A percentile compares a stretch with the other conserved stretches of the same genome.
Conservation (phyloP, 2,888 invertebrate genomes). For the Hybos culiciformis region DNA sequence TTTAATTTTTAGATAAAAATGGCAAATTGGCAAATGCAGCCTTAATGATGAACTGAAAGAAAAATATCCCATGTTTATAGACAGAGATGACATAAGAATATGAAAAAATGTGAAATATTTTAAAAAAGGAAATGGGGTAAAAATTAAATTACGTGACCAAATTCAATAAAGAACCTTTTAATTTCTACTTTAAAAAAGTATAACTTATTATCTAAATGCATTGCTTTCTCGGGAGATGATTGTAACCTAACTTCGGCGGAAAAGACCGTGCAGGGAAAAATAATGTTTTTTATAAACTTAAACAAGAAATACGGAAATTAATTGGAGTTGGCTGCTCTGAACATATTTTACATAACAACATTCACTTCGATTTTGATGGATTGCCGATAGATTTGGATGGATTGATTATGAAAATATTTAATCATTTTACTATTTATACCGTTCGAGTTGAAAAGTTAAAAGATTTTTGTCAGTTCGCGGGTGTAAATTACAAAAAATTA, state of each 20-base stretch:
- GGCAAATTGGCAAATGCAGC: slow-evolving; percentile 1
- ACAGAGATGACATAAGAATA: neutral
- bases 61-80: neutral
- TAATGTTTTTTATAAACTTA: neutral
- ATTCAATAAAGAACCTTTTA: slow-evolving; percentile 6
- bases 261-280: neutral
- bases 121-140: slow-evolving; percentile 14
- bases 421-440: neutral
- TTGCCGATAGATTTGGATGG: slow-evolving; percentile 1
- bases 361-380: neutral
- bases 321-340: neutral
- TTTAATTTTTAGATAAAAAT: too few relatives aligned
- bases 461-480: neutral
- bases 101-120: slow-evolving; percentile 13
- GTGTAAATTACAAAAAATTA: neutral
- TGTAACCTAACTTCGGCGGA: neutral
- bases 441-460: neutral
- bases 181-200: slow-evolving; percentile 3
- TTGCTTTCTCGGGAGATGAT: slow-evolving; percentile 9
- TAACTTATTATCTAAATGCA: slow-evolving; percentile 9
- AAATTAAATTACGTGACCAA: slow-evolving; percentile 12
- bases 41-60: neutral
- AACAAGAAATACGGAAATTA: neutral
- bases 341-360: neutral
- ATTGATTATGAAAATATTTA: neutral